phyloP scores from a whole-genome alignment of 2,113 vertebrate genomes.

The Sporophila hypoxantha region DNA sequence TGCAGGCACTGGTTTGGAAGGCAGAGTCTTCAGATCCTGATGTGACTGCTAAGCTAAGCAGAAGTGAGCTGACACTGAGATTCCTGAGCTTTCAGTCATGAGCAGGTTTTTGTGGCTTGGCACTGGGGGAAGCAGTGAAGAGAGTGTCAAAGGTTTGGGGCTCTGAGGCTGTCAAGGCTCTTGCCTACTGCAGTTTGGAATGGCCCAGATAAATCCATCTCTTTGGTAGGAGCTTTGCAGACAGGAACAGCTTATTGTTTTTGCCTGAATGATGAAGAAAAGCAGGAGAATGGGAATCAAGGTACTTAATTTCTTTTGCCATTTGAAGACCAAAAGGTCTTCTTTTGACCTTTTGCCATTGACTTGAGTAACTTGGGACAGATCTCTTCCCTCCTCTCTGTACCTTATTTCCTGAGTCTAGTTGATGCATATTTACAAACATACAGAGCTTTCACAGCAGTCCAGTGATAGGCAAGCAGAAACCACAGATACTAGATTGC shows the following conservation, averaged over 20 bases:
- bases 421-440: not conserved
- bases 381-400: not conserved
- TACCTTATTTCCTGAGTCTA: not conserved
- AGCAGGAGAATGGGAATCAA: not conserved
- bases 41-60: not conserved
- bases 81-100: not conserved
- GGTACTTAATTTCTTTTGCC: not conserved
- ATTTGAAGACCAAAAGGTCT: too few species aligned
- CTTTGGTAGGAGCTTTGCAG: not conserved
- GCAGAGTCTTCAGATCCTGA: not conserved
- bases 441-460: not conserved
- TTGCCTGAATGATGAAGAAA: not conserved
- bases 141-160: not conserved
- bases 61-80: not conserved
- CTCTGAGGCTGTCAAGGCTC: not conserved
- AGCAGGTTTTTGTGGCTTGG: not conserved
- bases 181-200: not conserved
- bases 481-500: not conserved
- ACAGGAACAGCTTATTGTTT: not conserved
- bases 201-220: not conserved
- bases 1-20: constrained; percentile 2
- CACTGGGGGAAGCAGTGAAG: not conserved
- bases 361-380: not conserved
- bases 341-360: not conserved
- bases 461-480: not conserved